Base-by-base conservation (phyloP, 2,797 vertebrate genomes). In the Zenarchopterus dispar region DNA sequence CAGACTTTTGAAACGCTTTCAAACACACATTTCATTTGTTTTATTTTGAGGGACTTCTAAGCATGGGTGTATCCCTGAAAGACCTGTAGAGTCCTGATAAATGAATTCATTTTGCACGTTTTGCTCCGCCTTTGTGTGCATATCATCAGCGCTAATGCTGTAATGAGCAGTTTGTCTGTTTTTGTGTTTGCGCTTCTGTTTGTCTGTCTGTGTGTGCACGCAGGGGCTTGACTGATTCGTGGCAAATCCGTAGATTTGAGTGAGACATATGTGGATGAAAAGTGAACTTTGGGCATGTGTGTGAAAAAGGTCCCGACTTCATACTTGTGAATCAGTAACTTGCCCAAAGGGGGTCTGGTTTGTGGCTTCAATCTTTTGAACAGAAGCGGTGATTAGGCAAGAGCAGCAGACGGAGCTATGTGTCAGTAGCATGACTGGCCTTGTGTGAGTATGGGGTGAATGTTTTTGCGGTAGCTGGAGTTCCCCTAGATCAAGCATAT, bases 351-450 rank as follows among this genome's bases (percentile, higher is more conserved):
- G 86, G 77, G 69, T 78, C 75, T 79, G 75, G 61, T 71, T 63
- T 87, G 88, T 64, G 88, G 85, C 84, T 86, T 79, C 31, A 60
- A 75, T 73, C 77, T 70, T 82, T 80, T 82, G 73, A 90, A 80
- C 73, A 73, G 53, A 77, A 67, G 69, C 62, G 75, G 70, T 81
- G 87, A 89, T 86, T 82, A 84, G 70, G 24, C 75, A 68, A 62
- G 23, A 63, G 76, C 73, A 55, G 45, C 81, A 69, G 69, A 71
- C 75, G 43, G 70, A 66, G 62, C 53, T 60, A 73, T 87, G 83
- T 82, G 81, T 84, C 82, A 80, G 72, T 65, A 56, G 78, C 69
- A 84, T 87, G 86, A 85, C 82, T 79, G n/a, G 64, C 68, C 5
- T 23, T 77, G 78, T 79, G 67, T 91, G 85, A 88, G 76, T 64